Evolutionary conservation across 2,113 vertebrate genomes (phyloP).

Genomic region (Daphoenositta chrysoptera): DNA sequence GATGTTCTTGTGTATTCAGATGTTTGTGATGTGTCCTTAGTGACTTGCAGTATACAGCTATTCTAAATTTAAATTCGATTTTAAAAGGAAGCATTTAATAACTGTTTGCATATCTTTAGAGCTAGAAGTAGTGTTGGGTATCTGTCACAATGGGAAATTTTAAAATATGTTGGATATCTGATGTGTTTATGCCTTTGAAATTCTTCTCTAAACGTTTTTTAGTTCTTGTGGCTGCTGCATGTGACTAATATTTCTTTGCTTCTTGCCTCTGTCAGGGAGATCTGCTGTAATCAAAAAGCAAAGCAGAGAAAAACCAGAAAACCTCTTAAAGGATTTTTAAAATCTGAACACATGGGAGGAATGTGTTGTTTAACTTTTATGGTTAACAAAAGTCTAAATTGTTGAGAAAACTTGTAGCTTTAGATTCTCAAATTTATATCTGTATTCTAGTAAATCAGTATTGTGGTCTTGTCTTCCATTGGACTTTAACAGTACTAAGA

Average conservation of each 20-base stretch:
- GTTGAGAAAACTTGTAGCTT: neutral
- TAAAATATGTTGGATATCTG: neutral
- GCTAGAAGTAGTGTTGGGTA: neutral
- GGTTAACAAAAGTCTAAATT: neutral
- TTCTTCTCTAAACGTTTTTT: neutral
- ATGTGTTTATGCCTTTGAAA: neutral
- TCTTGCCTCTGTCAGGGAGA: neutral
- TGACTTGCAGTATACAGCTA: neutral
- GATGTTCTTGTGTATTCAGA: neutral
- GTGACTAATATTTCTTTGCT: neutral
- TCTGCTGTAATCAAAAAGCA: neutral
- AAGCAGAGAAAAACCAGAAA: neutral
- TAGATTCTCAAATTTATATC: neutral
- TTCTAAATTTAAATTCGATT: neutral
- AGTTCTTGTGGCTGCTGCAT: neutral
- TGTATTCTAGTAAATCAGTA: neutral
- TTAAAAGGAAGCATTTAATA: neutral
- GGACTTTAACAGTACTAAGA: neutral
- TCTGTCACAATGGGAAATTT: neutral
- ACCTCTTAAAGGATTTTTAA: neutral
- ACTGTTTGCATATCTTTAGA: neutral
- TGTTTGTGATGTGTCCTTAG: neutral
- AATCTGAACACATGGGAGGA: neutral
- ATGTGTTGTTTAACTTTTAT: neutral
- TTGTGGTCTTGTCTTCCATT: neutral